Evolutionary conservation across 2,113 vertebrate species (phyloP).

Genomic region (Mobula birostris): DNA sequence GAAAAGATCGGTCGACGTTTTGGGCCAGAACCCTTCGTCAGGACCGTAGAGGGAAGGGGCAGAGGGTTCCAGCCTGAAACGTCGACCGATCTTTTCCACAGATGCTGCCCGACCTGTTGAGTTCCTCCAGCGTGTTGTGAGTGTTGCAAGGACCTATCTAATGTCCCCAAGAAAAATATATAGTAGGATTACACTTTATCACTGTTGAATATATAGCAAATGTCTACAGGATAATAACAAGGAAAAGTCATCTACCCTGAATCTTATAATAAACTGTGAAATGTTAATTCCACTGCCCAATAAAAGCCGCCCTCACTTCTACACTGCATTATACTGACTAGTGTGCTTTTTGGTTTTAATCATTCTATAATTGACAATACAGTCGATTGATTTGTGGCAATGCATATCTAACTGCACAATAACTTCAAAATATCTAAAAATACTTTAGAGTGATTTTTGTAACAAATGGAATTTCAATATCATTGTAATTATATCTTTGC

Average conservation of each 20-base stretch:
- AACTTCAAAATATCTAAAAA: background rate
- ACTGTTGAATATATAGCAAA: background rate
- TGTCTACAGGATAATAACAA: background rate
- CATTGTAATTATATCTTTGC: conserved; percentile 1
- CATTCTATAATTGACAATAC: background rate
- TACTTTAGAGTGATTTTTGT: background rate
- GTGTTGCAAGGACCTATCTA: too few relatives aligned
- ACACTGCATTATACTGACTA: too few relatives aligned
- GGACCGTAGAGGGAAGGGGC: too few relatives aligned
- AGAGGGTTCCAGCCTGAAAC: too few relatives aligned
- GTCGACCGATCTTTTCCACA: too few relatives aligned
- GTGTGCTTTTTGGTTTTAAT: background rate
- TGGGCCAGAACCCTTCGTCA: too few relatives aligned
- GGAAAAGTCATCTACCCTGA: background rate
- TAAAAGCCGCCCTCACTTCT: background rate
- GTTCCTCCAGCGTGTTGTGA: too few relatives aligned
- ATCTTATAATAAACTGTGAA: background rate
- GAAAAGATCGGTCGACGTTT: too few relatives aligned
- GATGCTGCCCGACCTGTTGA: too few relatives aligned
- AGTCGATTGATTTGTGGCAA: background rate
- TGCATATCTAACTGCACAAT: background rate
- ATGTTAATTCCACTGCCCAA: background rate
- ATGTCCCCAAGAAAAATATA: background rate
- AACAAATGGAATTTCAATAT: background rate
- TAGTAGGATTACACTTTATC: background rate